phyloP scores from a whole-genome alignment of 2,888 invertebrate genomes.

The Kryphioiulus occultus region DNA sequence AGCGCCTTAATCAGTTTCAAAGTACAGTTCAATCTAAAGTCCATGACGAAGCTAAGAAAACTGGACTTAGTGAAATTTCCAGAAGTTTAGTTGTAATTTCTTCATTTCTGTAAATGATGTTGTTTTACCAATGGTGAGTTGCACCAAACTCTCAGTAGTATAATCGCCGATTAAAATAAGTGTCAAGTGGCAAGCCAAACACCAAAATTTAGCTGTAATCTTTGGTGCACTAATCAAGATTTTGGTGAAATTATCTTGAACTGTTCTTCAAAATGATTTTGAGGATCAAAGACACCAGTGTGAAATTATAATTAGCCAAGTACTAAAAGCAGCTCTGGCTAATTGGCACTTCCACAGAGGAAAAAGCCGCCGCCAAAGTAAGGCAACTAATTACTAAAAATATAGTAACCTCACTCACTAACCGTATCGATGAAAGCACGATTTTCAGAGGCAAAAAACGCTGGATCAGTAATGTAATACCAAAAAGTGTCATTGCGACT shows the following conservation, averaged over 20 bases:
- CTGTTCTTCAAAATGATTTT: background rate
- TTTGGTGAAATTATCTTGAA: background rate
- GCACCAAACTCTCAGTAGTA: no score
- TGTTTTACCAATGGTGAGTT: no score
- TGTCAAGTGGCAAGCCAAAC: no score
- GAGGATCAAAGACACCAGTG: background rate
- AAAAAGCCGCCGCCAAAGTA: conserved; percentile 19
- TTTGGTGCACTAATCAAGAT: background rate
- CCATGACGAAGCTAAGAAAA: no score
- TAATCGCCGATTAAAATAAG: no score
- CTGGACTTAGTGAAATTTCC: no score
- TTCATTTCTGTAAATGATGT: no score
- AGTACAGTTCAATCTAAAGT: no score
- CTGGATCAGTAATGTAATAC: background rate
- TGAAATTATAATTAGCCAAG: conserved; percentile 21
- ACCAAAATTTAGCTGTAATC: no score
- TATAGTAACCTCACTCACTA: conserved; percentile 2
- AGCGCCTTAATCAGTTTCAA: no score
- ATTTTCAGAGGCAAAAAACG: background rate
- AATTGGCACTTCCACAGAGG: conserved; percentile 7
- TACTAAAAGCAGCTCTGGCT: background rate
- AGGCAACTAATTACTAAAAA: background rate
- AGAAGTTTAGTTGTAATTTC: no score
- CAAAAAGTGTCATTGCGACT: background rate
- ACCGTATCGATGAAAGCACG: background rate